phyloP scores from a whole-genome alignment of 2,113 vertebrate species.

The Aphyosemion australe region DNA sequence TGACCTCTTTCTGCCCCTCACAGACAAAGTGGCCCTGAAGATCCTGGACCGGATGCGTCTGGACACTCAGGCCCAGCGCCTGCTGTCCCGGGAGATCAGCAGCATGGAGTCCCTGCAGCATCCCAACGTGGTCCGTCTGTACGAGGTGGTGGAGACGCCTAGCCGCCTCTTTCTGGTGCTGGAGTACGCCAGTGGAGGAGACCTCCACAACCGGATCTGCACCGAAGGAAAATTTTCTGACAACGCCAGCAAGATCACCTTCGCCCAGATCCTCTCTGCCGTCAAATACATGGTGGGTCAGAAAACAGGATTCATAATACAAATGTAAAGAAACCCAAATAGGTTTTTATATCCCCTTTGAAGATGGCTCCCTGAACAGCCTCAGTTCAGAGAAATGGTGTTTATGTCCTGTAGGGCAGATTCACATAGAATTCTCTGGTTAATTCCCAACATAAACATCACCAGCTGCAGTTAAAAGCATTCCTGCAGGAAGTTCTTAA shows the following conservation, averaged over 20 bases:
- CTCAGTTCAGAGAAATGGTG: too few species aligned
- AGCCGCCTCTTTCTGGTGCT: constrained; percentile 90
- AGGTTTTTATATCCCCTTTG: too few species aligned
- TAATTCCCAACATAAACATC: too few species aligned
- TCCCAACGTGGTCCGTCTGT: constrained; percentile 91
- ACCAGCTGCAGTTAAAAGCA: too few species aligned
- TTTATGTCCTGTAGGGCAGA: too few species aligned
- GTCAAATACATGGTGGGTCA: constrained; percentile 89
- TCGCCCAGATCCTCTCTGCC: constrained; percentile 92
- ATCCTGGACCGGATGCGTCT: constrained; percentile 91
- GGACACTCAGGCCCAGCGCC: constrained; percentile 86
- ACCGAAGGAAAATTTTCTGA: constrained; percentile 86
- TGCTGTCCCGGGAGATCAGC: constrained; percentile 89
- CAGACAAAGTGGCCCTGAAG: constrained; percentile 98
- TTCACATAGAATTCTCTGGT: too few species aligned
- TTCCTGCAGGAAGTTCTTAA: too few species aligned
- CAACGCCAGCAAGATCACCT: constrained; percentile 85
- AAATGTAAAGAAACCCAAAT: too few species aligned
- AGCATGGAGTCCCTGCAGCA: constrained; percentile 93
- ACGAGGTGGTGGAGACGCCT: constrained; percentile 91
- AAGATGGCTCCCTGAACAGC: too few species aligned
- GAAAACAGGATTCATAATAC: too few species aligned
- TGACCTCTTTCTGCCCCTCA: not conserved
- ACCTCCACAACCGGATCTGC: constrained; percentile 89
- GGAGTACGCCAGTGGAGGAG: constrained; percentile 93